These are phyloP conservation scores for Linyphia triangularis DNA, from an alignment of 2,888 invertebrate genomes.

Conservation along the genomic window DNA sequence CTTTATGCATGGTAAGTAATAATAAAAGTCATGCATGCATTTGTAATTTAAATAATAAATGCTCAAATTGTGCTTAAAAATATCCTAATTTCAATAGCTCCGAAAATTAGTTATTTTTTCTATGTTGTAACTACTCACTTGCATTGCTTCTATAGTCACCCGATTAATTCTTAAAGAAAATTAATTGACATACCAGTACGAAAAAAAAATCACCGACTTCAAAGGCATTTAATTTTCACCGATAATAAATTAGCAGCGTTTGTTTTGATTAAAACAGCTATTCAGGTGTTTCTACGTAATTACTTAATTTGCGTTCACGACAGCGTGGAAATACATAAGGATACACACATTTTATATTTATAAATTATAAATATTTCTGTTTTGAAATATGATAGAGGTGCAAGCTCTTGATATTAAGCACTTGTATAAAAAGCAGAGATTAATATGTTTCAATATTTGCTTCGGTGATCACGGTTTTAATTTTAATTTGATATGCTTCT, in stretches of 20 bases:
- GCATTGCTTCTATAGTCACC: neutral
- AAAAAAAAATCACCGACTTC: conserved; percentile 2
- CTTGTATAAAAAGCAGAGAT: too few relatives aligned
- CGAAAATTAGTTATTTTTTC: conserved; percentile 13
- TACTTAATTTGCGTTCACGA: neutral
- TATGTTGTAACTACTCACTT: too few relatives aligned
- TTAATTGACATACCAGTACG: neutral
- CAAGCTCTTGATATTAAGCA: too few relatives aligned
- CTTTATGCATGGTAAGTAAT: too few relatives aligned
- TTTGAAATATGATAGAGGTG: too few relatives aligned
- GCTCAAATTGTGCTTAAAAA: too few relatives aligned
- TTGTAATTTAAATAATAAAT: too few relatives aligned
- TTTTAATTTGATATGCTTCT: neutral
- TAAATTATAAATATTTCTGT: neutral
- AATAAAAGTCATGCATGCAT: too few relatives aligned
- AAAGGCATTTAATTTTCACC: neutral
- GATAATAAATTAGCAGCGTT: neutral
- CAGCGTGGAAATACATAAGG: neutral
- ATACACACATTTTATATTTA: neutral
- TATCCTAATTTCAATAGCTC: too few relatives aligned
- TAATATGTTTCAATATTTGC: neutral
- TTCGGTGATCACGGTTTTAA: neutral
- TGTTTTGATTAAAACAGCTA: neutral
- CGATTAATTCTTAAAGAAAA: neutral
- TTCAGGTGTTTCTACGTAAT: neutral